These are phyloP conservation scores for Cladopsammia gracilis DNA, from an alignment of 64 coral and sea anemone species.

Conservation along the genomic window DNA sequence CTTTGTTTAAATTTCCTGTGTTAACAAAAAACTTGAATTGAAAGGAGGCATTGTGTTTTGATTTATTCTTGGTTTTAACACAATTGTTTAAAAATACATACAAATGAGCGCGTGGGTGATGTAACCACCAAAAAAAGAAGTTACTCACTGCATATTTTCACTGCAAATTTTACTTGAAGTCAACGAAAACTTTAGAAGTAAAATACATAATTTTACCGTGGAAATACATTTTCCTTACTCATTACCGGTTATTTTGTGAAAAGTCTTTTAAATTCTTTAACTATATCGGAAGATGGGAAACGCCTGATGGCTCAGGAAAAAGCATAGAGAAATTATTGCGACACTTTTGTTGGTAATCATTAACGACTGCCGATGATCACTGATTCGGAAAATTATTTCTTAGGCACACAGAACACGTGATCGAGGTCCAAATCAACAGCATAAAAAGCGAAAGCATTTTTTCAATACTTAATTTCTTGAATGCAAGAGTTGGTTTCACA, in stretches of 20 bases:
- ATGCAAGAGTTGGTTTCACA: background rate
- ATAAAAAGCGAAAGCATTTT: background rate
- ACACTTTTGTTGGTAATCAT: background rate
- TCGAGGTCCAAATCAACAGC: background rate
- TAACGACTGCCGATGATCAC: background rate
- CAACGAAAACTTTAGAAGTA: too few species aligned
- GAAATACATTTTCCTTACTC: too few species aligned
- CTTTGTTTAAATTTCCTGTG: conserved; percentile 4
- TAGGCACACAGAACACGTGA: background rate
- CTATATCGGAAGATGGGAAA: background rate
- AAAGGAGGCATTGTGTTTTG: background rate
- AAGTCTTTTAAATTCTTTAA: too few species aligned
- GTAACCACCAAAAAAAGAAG: background rate
- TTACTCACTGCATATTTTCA: background rate
- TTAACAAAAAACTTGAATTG: background rate
- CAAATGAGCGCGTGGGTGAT: background rate
- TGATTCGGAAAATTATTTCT: conserved; percentile 30
- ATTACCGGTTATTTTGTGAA: too few species aligned
- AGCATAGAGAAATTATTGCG: background rate
- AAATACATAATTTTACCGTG: too few species aligned
- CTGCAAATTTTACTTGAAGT: background rate
- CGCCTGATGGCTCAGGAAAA: background rate
- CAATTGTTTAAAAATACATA: too few species aligned
- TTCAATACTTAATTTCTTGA: background rate
- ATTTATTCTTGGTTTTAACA: background rate